phyloP scores from a whole-genome alignment of 2,113 vertebrate species.

The Tympanuchus pallidicinctus region DNA sequence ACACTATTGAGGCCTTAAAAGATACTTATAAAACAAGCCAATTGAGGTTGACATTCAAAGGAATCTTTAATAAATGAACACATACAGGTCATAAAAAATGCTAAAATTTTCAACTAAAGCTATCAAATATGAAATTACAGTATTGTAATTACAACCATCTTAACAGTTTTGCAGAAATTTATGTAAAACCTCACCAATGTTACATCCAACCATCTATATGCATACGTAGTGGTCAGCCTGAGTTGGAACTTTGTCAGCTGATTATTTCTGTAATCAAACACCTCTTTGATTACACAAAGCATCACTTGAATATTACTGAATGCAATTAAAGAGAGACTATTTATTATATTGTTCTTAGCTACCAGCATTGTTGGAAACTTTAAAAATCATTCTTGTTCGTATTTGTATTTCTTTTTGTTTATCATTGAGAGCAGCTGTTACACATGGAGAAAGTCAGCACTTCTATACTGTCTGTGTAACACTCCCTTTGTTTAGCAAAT shows the following conservation, averaged over 20 bases:
- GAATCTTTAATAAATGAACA: slow-evolving; percentile 6
- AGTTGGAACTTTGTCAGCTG: slow-evolving; percentile 25
- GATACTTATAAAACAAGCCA: neutral
- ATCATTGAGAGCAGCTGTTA: neutral
- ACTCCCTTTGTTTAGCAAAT: neutral
- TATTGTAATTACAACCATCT: neutral
- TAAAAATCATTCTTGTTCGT: neutral
- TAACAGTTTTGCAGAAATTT: slow-evolving; percentile 19
- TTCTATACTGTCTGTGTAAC: neutral
- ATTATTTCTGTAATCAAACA: slow-evolving; percentile 46
- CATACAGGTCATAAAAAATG: neutral
- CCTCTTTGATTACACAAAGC: slow-evolving; percentile 35
- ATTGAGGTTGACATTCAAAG: neutral
- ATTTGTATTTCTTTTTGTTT: slow-evolving; percentile 12
- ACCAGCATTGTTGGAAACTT: neutral
- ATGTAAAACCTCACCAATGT: neutral
- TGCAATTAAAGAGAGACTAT: slow-evolving; percentile 15
- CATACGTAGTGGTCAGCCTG: slow-evolving; percentile 2
- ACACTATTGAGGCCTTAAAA: neutral
- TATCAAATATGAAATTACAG: neutral
- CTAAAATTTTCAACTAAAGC: neutral
- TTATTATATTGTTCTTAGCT: slow-evolving; percentile 38
- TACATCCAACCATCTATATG: neutral
- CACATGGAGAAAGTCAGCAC: neutral
- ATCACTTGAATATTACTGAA: neutral